phyloP scores from a whole-genome alignment of 53 echinoderm and acorn worm genomes.

The Apostichopus leukothele region DNA sequence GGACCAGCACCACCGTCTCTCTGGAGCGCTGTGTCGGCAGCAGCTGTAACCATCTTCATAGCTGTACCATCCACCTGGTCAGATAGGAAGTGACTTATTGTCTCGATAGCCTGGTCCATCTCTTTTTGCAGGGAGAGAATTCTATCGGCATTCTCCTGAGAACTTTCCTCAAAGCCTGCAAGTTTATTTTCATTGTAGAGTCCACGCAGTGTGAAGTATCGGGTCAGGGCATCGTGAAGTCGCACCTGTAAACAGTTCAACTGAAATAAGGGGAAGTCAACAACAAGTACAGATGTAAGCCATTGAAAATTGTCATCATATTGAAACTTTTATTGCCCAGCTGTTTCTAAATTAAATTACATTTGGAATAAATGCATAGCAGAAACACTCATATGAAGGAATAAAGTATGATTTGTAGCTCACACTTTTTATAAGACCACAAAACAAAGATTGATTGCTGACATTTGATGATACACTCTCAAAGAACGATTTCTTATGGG shows the following conservation, averaged over 20 bases:
- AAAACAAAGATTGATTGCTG: too few species aligned
- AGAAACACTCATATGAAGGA: too few species aligned
- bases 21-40: slow-evolving; percentile 59
- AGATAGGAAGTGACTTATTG: slow-evolving; percentile 79
- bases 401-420: too few species aligned
- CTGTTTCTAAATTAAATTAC: too few species aligned
- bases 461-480: too few species aligned
- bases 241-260: slow-evolving; percentile 87
- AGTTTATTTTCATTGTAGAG: slow-evolving; percentile 88
- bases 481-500: too few species aligned
- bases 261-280: slow-evolving; percentile 46
- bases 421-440: too few species aligned
- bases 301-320: too few species aligned
- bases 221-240: slow-evolving; percentile 79
- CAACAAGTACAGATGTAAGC: not conserved
- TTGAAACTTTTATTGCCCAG: too few species aligned
- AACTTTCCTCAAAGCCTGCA: slow-evolving; percentile 80
- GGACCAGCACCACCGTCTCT: not conserved
- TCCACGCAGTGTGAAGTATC: slow-evolving; percentile 89
- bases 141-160: slow-evolving; percentile 67
- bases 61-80: slow-evolving; percentile 91
- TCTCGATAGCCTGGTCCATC: slow-evolving; percentile 78
- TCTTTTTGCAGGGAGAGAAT: slow-evolving; percentile 69
- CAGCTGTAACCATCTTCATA: slow-evolving; percentile 62
- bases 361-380: too few species aligned